These are phyloP conservation scores for Hyposmocoma kahamanoa DNA, from an alignment of 1,140 invertebrate genomes.

Conservation along the genomic window DNA sequence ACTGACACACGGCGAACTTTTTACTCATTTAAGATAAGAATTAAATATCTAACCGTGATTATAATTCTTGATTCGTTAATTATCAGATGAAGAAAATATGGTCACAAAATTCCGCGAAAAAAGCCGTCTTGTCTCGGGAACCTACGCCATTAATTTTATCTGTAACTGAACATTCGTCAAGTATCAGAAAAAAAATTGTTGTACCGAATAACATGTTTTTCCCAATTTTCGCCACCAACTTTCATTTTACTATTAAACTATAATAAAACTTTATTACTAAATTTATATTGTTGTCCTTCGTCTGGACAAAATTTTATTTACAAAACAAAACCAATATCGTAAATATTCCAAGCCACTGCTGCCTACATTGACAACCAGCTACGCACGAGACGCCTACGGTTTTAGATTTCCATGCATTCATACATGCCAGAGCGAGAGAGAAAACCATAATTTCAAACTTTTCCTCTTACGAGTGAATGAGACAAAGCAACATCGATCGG, in stretches of 20 bases:
- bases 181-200: neutral
- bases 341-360: conserved; percentile 28
- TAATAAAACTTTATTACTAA: conserved; percentile 11
- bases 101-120: too few relatives aligned
- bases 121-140: too few relatives aligned
- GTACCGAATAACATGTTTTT: neutral
- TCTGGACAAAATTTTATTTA: conserved; percentile 30
- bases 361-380: conserved; percentile 39
- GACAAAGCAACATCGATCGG: conserved; percentile 52
- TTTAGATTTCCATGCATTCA: conserved; percentile 56
- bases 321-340: conserved; percentile 37
- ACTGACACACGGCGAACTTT: too few relatives aligned
- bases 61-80: too few relatives aligned
- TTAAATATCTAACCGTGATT: too few relatives aligned
- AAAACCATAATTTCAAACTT: neutral
- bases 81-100: too few relatives aligned
- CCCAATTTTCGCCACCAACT: neutral
- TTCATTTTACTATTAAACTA: conserved; percentile 7
- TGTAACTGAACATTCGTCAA: neutral
- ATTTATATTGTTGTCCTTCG: conserved; percentile 9
- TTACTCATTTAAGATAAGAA: too few relatives aligned
- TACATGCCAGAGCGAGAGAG: conserved; percentile 36
- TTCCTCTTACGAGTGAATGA: conserved; percentile 19
- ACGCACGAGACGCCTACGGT: conserved; percentile 63
- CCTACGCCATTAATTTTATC: too few relatives aligned